phyloP scores from a whole-genome alignment of 2,797 vertebrate genomes.

The Sebastes matsubarae region DNA sequence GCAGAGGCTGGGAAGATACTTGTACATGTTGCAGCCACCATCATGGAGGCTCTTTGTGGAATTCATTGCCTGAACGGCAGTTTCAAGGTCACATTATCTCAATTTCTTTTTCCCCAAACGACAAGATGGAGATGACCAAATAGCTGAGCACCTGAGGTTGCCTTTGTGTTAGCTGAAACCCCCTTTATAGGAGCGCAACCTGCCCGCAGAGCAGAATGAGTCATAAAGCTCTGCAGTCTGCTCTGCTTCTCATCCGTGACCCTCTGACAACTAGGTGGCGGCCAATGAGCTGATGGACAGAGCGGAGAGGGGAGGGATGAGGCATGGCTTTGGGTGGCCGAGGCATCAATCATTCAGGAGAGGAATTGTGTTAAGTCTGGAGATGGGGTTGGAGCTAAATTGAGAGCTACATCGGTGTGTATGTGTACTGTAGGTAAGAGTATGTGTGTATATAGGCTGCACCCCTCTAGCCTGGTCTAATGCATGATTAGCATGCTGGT shows the following conservation, averaged over 20 bases:
- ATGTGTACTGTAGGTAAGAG: background rate
- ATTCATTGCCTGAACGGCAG: background rate
- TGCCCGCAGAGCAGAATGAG: slow-evolving; percentile 49
- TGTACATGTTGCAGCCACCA: background rate
- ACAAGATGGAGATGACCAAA: background rate
- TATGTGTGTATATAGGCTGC: background rate
- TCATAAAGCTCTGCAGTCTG: slow-evolving; percentile 60
- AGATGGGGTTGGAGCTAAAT: background rate
- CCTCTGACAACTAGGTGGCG: slow-evolving; percentile 24
- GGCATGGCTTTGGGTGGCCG: background rate
- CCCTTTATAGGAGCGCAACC: background rate
- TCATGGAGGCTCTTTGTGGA: background rate
- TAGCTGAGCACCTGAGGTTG: background rate
- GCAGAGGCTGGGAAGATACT: background rate
- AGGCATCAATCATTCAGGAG: slow-evolving; percentile 15
- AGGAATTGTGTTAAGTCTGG: slow-evolving; percentile 17
- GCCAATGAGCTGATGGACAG: slow-evolving; percentile 42
- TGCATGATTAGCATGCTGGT: slow-evolving; percentile 57
- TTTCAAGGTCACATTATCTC: background rate
- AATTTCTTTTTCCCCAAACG: background rate
- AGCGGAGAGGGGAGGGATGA: background rate
- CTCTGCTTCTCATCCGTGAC: slow-evolving; percentile 44
- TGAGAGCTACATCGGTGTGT: slow-evolving; percentile 3
- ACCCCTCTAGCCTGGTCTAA: slow-evolving; percentile 5
- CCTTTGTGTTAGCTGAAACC: background rate